These are phyloP conservation scores for Drosophila fulvimacula DNA, from an alignment of 2,888 invertebrate species.

Conservation along the genomic window DNA sequence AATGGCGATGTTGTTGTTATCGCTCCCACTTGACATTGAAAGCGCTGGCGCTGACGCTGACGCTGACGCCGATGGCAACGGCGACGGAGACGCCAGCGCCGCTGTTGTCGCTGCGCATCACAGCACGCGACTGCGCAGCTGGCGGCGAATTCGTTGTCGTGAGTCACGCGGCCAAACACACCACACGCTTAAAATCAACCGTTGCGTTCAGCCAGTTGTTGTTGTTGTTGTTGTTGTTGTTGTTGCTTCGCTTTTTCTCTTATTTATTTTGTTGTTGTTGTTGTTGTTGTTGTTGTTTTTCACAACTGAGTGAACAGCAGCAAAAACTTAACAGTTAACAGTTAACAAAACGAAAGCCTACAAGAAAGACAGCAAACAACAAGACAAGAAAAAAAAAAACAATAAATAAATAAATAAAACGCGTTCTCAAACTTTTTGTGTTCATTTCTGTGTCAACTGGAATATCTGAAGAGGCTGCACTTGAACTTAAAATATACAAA, in stretches of 20 bases:
- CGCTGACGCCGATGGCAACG: slow-evolving; percentile 27
- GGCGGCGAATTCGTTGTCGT: slow-evolving; percentile 42
- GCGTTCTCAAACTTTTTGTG: slow-evolving; percentile 20
- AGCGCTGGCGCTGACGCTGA: slow-evolving; percentile 17
- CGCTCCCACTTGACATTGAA: slow-evolving; percentile 68
- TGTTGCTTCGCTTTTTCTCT: background rate
- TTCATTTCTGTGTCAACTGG: slow-evolving; percentile 10
- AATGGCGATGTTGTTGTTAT: background rate
- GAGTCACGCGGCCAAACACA: slow-evolving; percentile 45
- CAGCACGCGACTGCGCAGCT: slow-evolving; percentile 52
- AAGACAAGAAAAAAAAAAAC: background rate
- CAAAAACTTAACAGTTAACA: slow-evolving; percentile 43
- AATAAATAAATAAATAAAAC: background rate
- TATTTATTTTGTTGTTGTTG: slow-evolving; percentile 6
- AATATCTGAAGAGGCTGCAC: no score
- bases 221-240: background rate
- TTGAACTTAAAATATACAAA: no score
- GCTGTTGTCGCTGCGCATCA: slow-evolving; percentile 23
- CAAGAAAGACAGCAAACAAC: slow-evolving; percentile 23
- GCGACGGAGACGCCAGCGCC: slow-evolving; percentile 20
- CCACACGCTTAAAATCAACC: slow-evolving; percentile 13
- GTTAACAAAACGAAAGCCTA: slow-evolving; percentile 44
- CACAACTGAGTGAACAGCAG: slow-evolving; percentile 44
- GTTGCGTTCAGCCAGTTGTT: slow-evolving; percentile 18
- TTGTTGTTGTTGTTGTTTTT: slow-evolving; percentile 11